A percentile compares a stretch with the other conserved stretches of the same genome.
Conservation (phyloP, 2,888 invertebrate genomes). For the Myathropa florea region DNA sequence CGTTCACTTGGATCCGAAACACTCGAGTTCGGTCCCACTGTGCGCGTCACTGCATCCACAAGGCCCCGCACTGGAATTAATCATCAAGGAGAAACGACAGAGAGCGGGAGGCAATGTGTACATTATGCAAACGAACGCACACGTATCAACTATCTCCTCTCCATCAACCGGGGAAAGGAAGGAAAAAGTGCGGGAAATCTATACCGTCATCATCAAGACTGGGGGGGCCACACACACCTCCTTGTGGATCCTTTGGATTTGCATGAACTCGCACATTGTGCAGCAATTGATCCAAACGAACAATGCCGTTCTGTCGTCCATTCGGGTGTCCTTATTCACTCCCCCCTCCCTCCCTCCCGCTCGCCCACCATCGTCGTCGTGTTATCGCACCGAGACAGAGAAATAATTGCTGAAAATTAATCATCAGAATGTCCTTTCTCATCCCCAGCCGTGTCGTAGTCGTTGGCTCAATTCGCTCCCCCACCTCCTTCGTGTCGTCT, state of each 20-base stretch:
- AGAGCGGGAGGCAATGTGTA: background rate
- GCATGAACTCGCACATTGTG: constrained; percentile 45
- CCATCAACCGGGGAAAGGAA: constrained; percentile 13
- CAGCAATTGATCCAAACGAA: constrained; percentile 62
- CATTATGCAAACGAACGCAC: constrained; percentile 52
- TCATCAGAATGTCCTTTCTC: constrained; percentile 69
- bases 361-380: constrained; percentile 11
- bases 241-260: constrained; percentile 15
- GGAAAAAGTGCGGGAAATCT: constrained; percentile 22
- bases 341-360: background rate
- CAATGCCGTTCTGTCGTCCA: constrained; percentile 36
- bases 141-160: constrained; percentile 2
- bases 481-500: too few relatives aligned
- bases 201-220: background rate
- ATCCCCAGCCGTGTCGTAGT: constrained; percentile 34
- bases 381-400: constrained; percentile 63
- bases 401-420: constrained; percentile 71
- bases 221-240: too few relatives aligned
- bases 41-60: constrained; percentile 32
- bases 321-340: background rate
- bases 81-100: constrained; percentile 26
- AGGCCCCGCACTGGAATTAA: constrained; percentile 44
- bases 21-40: constrained; percentile 2
- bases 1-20: background rate
- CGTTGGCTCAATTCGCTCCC: background rate